Evolutionary conservation across 2,113 vertebrate genomes (phyloP).

Genomic region (Gavialis gangeticus): DNA sequence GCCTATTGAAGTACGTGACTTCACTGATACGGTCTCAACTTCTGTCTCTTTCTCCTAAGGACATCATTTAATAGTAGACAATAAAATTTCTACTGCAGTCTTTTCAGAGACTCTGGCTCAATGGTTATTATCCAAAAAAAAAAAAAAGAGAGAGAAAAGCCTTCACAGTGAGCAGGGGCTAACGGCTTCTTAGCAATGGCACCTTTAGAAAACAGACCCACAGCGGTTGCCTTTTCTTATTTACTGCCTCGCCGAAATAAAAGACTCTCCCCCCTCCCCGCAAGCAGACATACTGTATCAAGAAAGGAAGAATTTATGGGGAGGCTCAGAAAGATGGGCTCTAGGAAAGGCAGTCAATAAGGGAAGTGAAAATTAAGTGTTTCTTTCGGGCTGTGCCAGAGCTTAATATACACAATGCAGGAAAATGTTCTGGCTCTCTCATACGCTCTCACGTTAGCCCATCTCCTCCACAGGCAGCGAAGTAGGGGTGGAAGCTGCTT

Average conservation of each 20-base stretch:
- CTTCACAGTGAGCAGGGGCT: neutral
- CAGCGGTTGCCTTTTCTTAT: neutral
- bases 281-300: neutral
- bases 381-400: neutral
- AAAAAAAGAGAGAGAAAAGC: fast-evolving
- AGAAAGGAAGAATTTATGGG: neutral
- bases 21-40: neutral
- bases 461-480: fast-evolving
- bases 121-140: neutral
- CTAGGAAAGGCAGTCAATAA: neutral
- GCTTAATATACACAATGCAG: neutral
- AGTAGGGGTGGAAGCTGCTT: neutral
- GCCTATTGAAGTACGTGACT: neutral
- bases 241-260: neutral
- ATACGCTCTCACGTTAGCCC: neutral
- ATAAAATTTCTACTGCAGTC: neutral
- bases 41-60: neutral
- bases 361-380: neutral
- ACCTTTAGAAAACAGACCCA: neutral
- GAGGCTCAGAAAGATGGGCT: neutral
- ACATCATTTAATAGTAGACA: neutral
- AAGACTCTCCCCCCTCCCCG: neutral
- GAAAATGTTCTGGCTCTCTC: neutral
- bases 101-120: neutral
- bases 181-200: neutral